phyloP scores from a whole-genome alignment of 2,797 vertebrate genomes.

The Pogoniulus pusillus region DNA sequence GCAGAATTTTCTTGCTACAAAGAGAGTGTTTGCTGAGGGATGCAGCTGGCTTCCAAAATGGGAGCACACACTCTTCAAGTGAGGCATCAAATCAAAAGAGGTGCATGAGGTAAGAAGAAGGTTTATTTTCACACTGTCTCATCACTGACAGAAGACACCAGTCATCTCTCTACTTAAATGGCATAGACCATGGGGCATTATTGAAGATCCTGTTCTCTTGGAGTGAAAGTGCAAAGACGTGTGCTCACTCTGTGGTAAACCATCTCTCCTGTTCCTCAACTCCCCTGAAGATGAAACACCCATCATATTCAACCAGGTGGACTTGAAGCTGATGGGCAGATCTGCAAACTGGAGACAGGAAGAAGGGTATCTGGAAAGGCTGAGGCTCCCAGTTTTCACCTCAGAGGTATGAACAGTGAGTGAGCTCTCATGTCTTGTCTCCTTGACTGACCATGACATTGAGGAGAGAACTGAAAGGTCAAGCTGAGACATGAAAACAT shows the following conservation, averaged over 20 bases:
- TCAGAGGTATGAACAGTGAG: neutral
- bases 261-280: neutral
- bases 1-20: neutral
- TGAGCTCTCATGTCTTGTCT: neutral
- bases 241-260: neutral
- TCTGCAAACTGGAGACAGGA: neutral
- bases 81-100: neutral
- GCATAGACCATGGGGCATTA: accelerated
- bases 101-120: neutral
- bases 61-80: accelerated
- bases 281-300: neutral
- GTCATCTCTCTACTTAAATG: neutral
- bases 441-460: neutral
- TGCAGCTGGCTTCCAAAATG: neutral
- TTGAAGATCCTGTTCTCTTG: neutral
- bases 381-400: neutral
- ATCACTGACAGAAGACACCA: neutral
- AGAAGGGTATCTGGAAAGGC: neutral
- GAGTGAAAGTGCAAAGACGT: neutral
- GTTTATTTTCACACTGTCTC: neutral
- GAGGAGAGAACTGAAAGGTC: neutral
- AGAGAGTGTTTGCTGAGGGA: neutral
- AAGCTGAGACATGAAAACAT: neutral
- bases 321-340: neutral
- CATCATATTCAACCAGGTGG: neutral